A percentile compares a stretch with the other conserved stretches of the same genome.
Conservation (phyloP, 2,113 vertebrate species). For the Montifringilla adamsi region DNA sequence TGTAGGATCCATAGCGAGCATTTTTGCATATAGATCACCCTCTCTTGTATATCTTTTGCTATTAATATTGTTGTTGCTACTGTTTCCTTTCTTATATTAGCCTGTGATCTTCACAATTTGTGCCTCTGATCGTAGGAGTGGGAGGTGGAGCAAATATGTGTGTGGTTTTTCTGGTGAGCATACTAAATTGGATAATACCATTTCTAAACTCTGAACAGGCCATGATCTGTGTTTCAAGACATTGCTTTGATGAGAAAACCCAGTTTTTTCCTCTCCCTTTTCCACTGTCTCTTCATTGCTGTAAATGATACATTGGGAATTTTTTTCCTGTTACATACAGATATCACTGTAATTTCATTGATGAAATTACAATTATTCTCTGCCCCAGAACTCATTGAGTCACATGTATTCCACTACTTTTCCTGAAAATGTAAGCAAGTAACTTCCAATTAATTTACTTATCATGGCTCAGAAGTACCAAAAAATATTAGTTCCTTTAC, state of each 20-base stretch:
- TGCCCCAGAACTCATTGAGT: background rate
- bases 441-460: background rate
- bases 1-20: background rate
- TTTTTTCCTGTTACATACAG: background rate
- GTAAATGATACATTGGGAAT: background rate
- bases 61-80: background rate
- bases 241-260: background rate
- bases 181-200: background rate
- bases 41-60: background rate
- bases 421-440: background rate
- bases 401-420: background rate
- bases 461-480: background rate
- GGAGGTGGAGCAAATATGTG: fast-evolving
- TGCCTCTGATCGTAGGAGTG: fast-evolving
- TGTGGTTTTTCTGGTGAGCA: background rate
- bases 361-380: background rate
- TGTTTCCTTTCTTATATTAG: background rate
- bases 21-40: background rate
- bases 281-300: background rate
- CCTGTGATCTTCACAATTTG: background rate
- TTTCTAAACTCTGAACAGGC: background rate
- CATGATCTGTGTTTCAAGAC: background rate
- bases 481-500: background rate
- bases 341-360: background rate
- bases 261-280: background rate